These are phyloP conservation scores for Pseudomyrmex cubaensis DNA, from an alignment of 1,140 invertebrate species.

Conservation along the genomic window DNA sequence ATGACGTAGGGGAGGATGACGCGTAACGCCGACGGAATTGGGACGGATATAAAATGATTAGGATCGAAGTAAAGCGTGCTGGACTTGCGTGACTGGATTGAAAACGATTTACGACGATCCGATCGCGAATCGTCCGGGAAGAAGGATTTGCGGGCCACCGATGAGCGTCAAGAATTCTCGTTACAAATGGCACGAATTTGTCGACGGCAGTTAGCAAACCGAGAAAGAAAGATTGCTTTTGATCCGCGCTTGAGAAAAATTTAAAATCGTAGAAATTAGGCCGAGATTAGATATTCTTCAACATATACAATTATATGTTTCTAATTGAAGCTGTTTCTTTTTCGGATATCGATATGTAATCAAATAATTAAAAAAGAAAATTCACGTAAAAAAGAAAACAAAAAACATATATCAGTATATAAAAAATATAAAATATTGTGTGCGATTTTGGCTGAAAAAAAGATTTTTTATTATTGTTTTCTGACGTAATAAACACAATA, in stretches of 20 bases:
- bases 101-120: constrained; percentile 57
- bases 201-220: constrained; percentile 35
- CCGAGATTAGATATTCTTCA: background rate
- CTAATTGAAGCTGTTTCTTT: constrained; percentile 15
- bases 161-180: constrained; percentile 43
- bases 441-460: background rate
- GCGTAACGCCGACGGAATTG: constrained; percentile 5
- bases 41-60: constrained; percentile 50
- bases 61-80: constrained; percentile 33
- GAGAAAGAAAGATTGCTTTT: constrained; percentile 10
- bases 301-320: background rate
- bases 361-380: background rate
- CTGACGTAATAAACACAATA: background rate
- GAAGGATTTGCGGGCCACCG: constrained; percentile 46
- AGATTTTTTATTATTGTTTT: background rate
- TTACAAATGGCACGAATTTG: constrained; percentile 54
- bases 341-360: background rate
- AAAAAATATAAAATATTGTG: background rate
- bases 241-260: constrained; percentile 16
- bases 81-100: constrained; percentile 56
- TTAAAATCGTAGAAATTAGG: background rate
- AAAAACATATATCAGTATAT: background rate
- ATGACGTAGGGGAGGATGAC: background rate
- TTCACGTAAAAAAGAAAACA: background rate
- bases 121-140: constrained; percentile 23